Percentiles rank a stretch among this genome's conserved stretches.
Evolutionary conservation across 1,140 invertebrate genomes (phyloP).

Genomic region (Myzus persicae): DNA sequence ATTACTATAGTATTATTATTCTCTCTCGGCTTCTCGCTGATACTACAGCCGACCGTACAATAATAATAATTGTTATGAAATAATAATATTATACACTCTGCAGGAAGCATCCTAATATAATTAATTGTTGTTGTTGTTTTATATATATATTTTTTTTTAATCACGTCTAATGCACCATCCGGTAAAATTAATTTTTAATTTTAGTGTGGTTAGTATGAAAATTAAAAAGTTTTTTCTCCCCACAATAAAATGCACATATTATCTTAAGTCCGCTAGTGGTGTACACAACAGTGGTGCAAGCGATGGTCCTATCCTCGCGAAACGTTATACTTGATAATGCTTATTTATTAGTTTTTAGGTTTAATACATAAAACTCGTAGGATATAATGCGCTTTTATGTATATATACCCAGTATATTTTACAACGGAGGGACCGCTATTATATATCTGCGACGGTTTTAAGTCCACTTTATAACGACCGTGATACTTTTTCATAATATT

Average conservation of each 20-base stretch:
- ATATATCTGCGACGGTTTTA: neutral
- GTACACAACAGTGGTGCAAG: neutral
- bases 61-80: neutral
- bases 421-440: constrained; percentile 10
- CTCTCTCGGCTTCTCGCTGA: neutral
- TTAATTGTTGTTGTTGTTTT: neutral
- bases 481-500: constrained; percentile 10
- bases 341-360: constrained; percentile 39
- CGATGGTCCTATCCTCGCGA: too few species aligned
- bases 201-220: constrained; percentile 1
- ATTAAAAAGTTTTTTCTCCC: neutral
- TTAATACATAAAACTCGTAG: constrained; percentile 16
- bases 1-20: too few species aligned
- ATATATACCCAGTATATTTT: neutral
- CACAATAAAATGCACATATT: neutral
- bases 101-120: neutral
- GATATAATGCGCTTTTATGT: constrained; percentile 4
- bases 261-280: neutral
- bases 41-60: neutral
- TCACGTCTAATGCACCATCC: neutral
- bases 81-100: neutral
- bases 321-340: constrained; percentile 7
- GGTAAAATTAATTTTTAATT: constrained; percentile 12
- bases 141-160: neutral
- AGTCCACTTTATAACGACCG: neutral